Evolutionary conservation across 2,113 vertebrate species (phyloP).

Genomic region (Podarcis raffonei): DNA sequence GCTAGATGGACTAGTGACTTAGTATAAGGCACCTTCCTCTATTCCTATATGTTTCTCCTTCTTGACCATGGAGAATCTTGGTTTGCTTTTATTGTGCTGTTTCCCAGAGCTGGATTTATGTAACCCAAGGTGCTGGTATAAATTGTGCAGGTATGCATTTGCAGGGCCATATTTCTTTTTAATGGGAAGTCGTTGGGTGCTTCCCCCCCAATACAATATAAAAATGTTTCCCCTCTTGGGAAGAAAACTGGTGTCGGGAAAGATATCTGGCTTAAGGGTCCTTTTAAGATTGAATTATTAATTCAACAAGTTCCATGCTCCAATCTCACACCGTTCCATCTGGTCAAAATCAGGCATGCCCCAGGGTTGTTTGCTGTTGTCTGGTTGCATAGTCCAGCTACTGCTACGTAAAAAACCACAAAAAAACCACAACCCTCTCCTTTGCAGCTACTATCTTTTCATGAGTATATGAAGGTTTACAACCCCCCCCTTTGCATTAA

Average conservation of each 20-base stretch:
- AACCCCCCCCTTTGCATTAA: not conserved
- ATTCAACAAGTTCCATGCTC: slow-evolving; percentile 12
- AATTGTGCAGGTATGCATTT: not conserved
- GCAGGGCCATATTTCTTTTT: not conserved
- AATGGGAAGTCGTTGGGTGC: not conserved
- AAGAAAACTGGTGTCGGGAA: not conserved
- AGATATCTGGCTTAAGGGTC: not conserved
- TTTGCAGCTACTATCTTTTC: not conserved
- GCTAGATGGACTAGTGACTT: too few relatives aligned
- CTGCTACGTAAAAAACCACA: not conserved
- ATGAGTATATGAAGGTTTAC: not conserved
- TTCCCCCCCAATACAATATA: not conserved
- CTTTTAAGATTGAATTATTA: slow-evolving; percentile 13
- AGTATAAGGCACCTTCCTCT: too few relatives aligned
- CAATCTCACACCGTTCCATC: slow-evolving; percentile 2
- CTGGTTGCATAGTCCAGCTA: not conserved
- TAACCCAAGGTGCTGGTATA: not conserved
- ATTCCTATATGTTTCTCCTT: not conserved
- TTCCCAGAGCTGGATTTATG: not conserved
- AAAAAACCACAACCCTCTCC: not conserved
- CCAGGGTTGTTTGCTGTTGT: not conserved
- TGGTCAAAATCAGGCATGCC: slow-evolving; percentile 5
- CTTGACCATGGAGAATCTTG: not conserved
- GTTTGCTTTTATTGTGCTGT: not conserved
- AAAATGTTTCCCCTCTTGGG: not conserved